A percentile compares a stretch with the other conserved stretches of the same genome.
phyloP scores from a whole-genome alignment of 2,113 vertebrate species.

The Panurus biarmicus region DNA sequence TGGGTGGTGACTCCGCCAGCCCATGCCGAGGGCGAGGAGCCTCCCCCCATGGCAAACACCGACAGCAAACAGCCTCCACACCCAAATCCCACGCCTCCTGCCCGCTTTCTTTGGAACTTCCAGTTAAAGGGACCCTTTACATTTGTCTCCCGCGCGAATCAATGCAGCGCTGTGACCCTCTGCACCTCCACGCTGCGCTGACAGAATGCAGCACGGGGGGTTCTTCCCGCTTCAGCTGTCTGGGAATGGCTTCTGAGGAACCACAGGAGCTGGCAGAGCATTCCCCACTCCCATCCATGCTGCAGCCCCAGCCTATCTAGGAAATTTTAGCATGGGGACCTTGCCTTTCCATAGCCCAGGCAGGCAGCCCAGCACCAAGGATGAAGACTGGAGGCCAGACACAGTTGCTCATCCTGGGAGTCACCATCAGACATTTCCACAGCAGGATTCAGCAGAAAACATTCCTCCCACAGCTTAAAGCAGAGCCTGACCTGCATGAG shows the following conservation, averaged over 20 bases:
- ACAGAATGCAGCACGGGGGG: accelerated
- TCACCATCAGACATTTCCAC: neutral
- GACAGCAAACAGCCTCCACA: neutral
- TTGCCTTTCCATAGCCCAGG: neutral
- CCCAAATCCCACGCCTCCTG: neutral
- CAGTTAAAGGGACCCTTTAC: neutral
- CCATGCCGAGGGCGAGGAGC: accelerated
- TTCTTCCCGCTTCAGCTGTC: neutral
- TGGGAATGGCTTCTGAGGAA: neutral
- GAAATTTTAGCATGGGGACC: accelerated
- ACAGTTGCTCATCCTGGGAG: neutral
- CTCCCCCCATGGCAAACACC: neutral
- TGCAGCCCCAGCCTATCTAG: neutral
- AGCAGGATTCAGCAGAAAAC: neutral
- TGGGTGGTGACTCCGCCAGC: neutral
- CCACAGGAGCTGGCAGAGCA: neutral
- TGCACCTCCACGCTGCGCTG: accelerated
- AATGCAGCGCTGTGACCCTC: neutral
- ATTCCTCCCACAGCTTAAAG: neutral
- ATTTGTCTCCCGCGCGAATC: accelerated
- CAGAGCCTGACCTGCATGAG: neutral
- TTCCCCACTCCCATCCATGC: neutral
- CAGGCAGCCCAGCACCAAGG: neutral
- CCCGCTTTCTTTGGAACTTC: neutral
- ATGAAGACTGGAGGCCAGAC: neutral